Evolutionary conservation across 2,797 vertebrate species (phyloP).

Genomic region (Chrysocyon brachyurus): DNA sequence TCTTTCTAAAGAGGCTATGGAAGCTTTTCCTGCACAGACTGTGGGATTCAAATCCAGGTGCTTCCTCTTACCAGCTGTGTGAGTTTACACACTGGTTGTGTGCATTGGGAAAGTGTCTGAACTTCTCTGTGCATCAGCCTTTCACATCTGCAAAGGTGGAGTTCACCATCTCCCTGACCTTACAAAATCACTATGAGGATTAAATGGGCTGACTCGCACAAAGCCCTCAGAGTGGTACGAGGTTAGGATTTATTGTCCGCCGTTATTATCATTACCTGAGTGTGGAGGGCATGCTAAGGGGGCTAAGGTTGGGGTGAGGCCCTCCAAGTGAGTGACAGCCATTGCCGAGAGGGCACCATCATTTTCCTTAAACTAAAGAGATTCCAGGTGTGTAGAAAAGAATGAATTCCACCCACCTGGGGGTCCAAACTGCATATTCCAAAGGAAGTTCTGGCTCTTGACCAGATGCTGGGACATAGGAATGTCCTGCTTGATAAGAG

Average conservation of each 20-base stretch:
- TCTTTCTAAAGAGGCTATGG: not conserved
- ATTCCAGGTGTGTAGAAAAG: too few relatives aligned
- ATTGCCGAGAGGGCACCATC: not conserved
- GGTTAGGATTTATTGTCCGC: not conserved
- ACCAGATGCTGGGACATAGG: not conserved
- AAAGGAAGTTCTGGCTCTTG: not conserved
- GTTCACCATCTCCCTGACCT: not conserved
- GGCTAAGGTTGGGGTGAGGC: not conserved
- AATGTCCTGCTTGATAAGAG: not conserved
- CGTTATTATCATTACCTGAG: not conserved
- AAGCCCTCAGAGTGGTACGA: not conserved
- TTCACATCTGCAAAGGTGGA: not conserved
- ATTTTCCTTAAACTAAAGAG: not conserved
- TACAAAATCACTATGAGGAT: too few relatives aligned
- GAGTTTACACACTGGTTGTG: not conserved
- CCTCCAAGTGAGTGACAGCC: not conserved
- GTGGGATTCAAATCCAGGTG: too few relatives aligned
- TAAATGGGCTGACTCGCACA: not conserved
- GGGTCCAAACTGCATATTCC: not conserved
- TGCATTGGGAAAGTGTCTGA: not conserved
- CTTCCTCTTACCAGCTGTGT: not conserved
- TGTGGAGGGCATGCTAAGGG: not conserved
- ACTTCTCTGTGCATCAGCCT: not conserved
- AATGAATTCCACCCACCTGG: too few relatives aligned
- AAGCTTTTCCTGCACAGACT: not conserved